These are phyloP conservation scores for Synergus umbraculus DNA, from an alignment of 2,888 invertebrate species.

Conservation along the genomic window DNA sequence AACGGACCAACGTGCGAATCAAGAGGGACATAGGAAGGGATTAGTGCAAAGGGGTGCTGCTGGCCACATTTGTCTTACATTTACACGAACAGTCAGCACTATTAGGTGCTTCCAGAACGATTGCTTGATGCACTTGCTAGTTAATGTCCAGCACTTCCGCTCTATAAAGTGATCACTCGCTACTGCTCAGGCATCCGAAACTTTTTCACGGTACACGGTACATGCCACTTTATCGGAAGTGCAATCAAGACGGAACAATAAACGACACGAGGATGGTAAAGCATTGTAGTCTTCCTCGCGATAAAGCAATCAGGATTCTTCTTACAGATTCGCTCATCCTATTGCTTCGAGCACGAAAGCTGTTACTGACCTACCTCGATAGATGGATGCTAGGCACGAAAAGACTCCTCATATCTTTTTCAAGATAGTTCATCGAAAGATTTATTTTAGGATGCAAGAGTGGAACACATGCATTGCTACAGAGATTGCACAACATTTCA, in stretches of 20 bases:
- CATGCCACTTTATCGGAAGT: slow-evolving; percentile 36
- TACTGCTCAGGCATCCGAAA: slow-evolving; percentile 17
- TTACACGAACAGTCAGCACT: slow-evolving; percentile 62
- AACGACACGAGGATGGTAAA: slow-evolving; percentile 21
- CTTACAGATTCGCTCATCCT: slow-evolving; percentile 33
- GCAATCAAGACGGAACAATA: slow-evolving; percentile 37
- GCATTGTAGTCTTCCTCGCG: slow-evolving; percentile 40
- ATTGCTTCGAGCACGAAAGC: slow-evolving; percentile 36
- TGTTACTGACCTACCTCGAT: slow-evolving; percentile 26
- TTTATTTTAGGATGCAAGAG: neutral
- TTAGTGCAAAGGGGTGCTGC: slow-evolving; percentile 45
- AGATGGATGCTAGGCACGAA: slow-evolving; percentile 33
- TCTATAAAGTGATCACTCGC: slow-evolving; percentile 33
- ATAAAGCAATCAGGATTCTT: slow-evolving; percentile 41
- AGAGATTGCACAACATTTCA: neutral
- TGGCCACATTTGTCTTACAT: slow-evolving; percentile 50
- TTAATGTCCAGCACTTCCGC: slow-evolving; percentile 35
- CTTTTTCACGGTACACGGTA: slow-evolving; percentile 15
- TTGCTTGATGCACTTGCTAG: slow-evolving; percentile 10
- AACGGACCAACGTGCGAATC: slow-evolving; percentile 51
- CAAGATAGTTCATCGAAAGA: neutral
- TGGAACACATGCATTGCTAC: neutral
- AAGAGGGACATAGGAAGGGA: slow-evolving; percentile 30
- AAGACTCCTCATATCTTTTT: slow-evolving; percentile 21
- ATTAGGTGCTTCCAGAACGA: slow-evolving; percentile 50